Evolutionary conservation across 2,888 invertebrate genomes (phyloP), one percentile per base, ranked within the genome.

Genomic region (Cephus pygmeus): DNA sequence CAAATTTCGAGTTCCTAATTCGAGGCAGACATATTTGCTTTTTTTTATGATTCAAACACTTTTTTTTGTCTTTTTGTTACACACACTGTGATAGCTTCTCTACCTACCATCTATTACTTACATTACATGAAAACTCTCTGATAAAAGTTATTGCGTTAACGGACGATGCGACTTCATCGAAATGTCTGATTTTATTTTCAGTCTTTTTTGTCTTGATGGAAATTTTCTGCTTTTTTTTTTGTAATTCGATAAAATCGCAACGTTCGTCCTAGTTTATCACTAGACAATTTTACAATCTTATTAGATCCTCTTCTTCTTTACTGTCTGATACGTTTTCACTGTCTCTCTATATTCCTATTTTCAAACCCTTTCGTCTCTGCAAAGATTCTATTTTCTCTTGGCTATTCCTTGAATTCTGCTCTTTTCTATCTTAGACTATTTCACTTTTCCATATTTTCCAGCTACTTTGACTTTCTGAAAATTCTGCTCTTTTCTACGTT

Each of bases 401-500:
- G 6, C 30, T 30, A 30, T 69, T 33, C 0, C 15, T 33, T 15
- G 30, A 12, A 33, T 31, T 71, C 4, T 35, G 35, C 56, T 76
- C 34, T 36, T 76, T 71, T 34, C 35, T 73, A 30, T 33, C 12
- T 73, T n/a, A 3, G 33, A 33, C 68, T 35, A 56, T 68, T 68
- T 34, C 73, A 56, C 30, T 73, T 30, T 75, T 30, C 30, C 75
- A n/a, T 68, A 33, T 34, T 35, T 12, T 73, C 69, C 31, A 75
- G 68, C 68, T 36, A 75, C 73, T 76, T 15, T 30, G 33, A 33
- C 71, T 15, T 30, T 71, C 33, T 15, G 0, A 0, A 30, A 79
- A 75, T 79, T 75, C 73, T 79, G 75, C 12, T 75, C n/a, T 73
- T 69, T 68, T 30, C 34, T 56, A 76, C 34, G n/a, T 31, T 69